Evolutionary conservation across 2,888 invertebrate genomes (phyloP).

Genomic region (Netelia inedita): DNA sequence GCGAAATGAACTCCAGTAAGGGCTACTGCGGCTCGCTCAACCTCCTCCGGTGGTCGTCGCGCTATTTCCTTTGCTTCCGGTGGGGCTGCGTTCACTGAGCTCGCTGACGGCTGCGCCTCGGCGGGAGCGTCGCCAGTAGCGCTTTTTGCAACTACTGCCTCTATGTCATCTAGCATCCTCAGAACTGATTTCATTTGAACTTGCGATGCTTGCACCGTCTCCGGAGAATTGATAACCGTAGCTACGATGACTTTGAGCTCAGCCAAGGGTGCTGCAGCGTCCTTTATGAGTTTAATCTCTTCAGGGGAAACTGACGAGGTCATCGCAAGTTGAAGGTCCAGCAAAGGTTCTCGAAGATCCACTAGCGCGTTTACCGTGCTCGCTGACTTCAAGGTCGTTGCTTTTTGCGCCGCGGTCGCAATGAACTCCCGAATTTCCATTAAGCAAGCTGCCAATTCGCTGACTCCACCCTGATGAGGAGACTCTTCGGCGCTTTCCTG

Average conservation of each 20-base stretch:
- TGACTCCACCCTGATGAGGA: conserved; percentile 64
- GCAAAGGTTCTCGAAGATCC: conserved; percentile 78
- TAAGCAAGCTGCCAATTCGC: conserved; percentile 76
- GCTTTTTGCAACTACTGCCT: conserved; percentile 74
- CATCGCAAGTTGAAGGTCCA: conserved; percentile 77
- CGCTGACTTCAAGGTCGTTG: conserved; percentile 78
- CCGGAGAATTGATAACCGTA: conserved; percentile 89
- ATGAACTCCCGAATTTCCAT: conserved; percentile 78
- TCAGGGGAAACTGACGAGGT: conserved; percentile 81
- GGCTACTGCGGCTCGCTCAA: conserved; percentile 74
- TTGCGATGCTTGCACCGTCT: conserved; percentile 69
- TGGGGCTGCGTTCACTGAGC: background rate
- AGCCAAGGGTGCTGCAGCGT: conserved; percentile 87
- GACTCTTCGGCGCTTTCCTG: conserved; percentile 70
- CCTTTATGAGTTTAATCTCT: conserved; percentile 87
- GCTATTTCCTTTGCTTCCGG: conserved; percentile 52
- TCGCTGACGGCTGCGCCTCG: background rate
- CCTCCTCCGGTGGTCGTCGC: conserved; percentile 68
- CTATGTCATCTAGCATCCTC: conserved; percentile 77
- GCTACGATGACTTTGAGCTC: conserved; percentile 89
- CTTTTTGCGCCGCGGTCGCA: conserved; percentile 79
- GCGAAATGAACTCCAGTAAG: conserved; percentile 78
- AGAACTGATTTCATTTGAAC: conserved; percentile 73
- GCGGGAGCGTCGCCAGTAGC: background rate
- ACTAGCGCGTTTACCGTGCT: conserved; percentile 78